Percentiles rank a stretch among this genome's conserved stretches.
phyloP scores from a whole-genome alignment of 2,113 vertebrate species.

The Nerophis lumbriciformis region DNA sequence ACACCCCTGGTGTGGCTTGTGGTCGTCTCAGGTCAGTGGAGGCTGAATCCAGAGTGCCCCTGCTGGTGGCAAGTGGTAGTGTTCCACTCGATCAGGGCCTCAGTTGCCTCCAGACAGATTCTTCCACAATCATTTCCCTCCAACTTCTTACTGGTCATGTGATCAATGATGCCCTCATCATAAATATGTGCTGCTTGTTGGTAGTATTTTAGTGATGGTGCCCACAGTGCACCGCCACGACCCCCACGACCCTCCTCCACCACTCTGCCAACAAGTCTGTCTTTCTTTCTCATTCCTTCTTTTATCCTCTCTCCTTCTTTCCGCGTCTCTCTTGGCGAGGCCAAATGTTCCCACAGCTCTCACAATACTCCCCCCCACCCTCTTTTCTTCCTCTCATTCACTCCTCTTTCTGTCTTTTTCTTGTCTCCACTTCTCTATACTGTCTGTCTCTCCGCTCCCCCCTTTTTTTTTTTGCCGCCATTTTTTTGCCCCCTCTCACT shows the following conservation, averaged over 20 bases:
- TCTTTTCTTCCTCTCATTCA: conserved; percentile 29
- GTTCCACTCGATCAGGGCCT: no score
- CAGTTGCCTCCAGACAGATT: no score
- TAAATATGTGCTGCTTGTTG: no score
- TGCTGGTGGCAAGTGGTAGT: no score
- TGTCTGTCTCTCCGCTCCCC: conserved; percentile 7
- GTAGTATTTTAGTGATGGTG: conserved; percentile 12
- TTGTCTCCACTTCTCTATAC: conserved; percentile 23
- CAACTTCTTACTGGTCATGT: no score
- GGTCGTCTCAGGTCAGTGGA: no score
- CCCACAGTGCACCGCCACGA: conserved; percentile 33
- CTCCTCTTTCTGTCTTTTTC: conserved; percentile 23
- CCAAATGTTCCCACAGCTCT: conserved; percentile 63
- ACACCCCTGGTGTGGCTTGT: no score
- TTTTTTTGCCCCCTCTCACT: conserved; percentile 14
- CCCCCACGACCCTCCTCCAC: conserved; percentile 19
- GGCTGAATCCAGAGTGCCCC: no score
- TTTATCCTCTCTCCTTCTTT: conserved; percentile 54
- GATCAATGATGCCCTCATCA: no score
- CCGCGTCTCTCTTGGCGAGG: conserved; percentile 58
- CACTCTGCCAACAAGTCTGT: conserved; percentile 62
- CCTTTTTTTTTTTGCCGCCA: conserved; percentile 16
- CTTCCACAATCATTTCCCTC: no score
- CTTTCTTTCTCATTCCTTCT: conserved; percentile 58
- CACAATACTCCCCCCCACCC: conserved; percentile 12